Percentiles rank a stretch among this genome's conserved stretches.
Evolutionary conservation across 2,113 vertebrate species (phyloP).

Genomic region (Mustela lutreola): DNA sequence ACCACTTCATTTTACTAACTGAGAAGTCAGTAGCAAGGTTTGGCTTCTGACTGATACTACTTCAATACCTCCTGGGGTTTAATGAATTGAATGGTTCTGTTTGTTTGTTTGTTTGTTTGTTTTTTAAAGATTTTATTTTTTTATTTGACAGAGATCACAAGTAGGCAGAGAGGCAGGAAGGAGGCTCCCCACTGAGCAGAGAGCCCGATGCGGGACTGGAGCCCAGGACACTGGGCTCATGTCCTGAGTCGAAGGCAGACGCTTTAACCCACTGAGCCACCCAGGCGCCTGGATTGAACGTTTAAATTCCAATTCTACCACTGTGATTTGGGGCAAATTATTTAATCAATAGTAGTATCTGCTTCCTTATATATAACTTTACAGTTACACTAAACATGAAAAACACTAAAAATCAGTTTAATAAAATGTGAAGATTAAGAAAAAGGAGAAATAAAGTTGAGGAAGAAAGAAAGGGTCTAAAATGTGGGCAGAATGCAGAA

Average conservation of each 20-base stretch:
- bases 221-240: no score
- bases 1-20: neutral
- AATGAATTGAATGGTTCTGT: neutral
- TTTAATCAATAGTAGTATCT: neutral
- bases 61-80: neutral
- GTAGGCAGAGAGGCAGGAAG: no score
- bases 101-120: no score
- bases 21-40: neutral
- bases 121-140: no score
- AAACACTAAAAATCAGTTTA: neutral
- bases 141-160: no score
- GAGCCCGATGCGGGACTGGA: no score
- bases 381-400: neutral
- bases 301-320: conserved; percentile 8
- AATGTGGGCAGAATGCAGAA: neutral
- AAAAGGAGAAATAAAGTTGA: neutral
- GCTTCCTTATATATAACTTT: neutral
- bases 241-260: no score
- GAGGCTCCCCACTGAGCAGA: no score
- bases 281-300: neutral
- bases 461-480: neutral
- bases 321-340: neutral
- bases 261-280: no score
- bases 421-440: neutral
- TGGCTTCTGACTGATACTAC: neutral